phyloP scores from a whole-genome alignment of 2,113 vertebrate genomes.

The Ivindomyrus marchei region DNA sequence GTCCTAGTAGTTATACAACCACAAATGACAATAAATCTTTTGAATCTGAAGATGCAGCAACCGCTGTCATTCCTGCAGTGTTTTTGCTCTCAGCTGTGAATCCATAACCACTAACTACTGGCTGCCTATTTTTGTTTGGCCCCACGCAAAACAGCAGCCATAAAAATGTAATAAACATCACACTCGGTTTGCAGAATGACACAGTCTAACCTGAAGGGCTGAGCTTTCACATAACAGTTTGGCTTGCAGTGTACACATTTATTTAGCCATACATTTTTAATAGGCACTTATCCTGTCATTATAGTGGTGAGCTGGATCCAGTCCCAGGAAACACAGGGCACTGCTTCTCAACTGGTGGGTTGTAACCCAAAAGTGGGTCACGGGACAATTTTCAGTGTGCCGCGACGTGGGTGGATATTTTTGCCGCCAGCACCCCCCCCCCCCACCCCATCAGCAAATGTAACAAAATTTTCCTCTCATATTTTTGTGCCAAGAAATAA shows the following conservation, averaged over 20 bases:
- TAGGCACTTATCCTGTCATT: neutral
- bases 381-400: neutral
- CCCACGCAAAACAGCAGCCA: neutral
- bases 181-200: neutral
- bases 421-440: neutral
- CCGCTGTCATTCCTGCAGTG: neutral
- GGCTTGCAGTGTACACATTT: neutral
- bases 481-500: neutral
- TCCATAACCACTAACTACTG: neutral
- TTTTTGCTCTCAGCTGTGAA: neutral
- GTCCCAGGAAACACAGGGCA: neutral
- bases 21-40: neutral
- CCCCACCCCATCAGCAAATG: neutral
- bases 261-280: conserved; percentile 5
- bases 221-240: neutral
- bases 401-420: neutral
- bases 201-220: neutral
- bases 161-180: neutral
- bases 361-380: neutral
- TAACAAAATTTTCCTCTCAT: neutral
- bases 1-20: neutral
- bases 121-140: neutral
- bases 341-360: neutral
- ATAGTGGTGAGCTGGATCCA: neutral
- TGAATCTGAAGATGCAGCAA: neutral